Evolutionary conservation across 1,140 invertebrate species (phyloP), one percentile per base, ranked within the genome.

Genomic region (Chymomyza costata): DNA sequence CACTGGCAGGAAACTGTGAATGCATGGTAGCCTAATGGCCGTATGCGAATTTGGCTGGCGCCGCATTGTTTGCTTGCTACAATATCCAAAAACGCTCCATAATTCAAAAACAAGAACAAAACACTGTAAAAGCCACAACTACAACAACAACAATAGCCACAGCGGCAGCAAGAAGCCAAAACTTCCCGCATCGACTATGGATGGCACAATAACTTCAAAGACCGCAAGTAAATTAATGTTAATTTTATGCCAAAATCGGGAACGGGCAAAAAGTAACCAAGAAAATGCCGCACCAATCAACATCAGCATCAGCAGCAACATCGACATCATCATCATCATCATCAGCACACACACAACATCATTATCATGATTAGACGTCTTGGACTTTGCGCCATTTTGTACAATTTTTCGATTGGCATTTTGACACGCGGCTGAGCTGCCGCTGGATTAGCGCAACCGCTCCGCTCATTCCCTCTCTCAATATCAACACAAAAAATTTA

Each of bases 201-300:
- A n/a, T n/a, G 21, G 8, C 50, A 80, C 73, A 80, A 80, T 80
- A 80, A 80, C 73, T 80, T 80, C 73, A 80, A 80, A 80, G 73
- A 80, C 73, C 73, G 73, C 73, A 80, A 80, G 73, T 80, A 80
- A 80, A 80, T 80, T 80, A 80, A 80, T 80, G 73, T 80, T 80
- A 80, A 80, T 80, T 80, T 80, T 80, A 80, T 80, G 73, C 73
- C 73, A 80, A 78, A 68, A 70, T 70, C 55, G 73, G 53, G 50
- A 76, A 53, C 57, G 54, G 51, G 53, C 16, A 46, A 55, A 57
- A 44, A 57, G 65, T 58, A 43, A 53, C 53, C 52, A 62, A 65
- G 44, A 78, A 76, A 59, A 50, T 63, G 59, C 57, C 62, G 51
- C 59, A 53, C 73, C 71, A 78, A 78, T 76, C 71, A 78, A 66